Percentiles rank a stretch among this genome's conserved stretches.
Evolutionary conservation across 2,888 invertebrate genomes (phyloP).

Genomic region (Xestia rhomboidea): DNA sequence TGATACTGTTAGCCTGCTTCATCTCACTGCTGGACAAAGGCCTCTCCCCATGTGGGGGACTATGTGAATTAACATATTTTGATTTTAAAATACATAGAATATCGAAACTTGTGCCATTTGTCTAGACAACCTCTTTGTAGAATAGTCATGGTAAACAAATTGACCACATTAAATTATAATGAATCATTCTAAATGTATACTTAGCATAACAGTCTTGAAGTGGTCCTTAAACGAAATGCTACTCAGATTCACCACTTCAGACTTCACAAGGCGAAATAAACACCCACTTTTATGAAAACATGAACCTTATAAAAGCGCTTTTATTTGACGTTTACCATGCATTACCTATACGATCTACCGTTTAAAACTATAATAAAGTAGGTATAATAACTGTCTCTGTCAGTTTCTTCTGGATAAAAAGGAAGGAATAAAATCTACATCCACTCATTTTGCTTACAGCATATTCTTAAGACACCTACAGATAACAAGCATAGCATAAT

Average conservation of each 20-base stretch:
- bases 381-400: not conserved
- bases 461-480: not conserved
- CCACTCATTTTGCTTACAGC: not conserved
- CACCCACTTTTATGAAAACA: too few relatives aligned
- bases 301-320: not conserved
- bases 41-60: not conserved
- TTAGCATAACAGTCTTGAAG: constrained; percentile 16
- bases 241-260: not conserved
- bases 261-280: not conserved
- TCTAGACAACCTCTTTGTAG: not conserved
- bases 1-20: too few relatives aligned
- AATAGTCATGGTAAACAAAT: not conserved
- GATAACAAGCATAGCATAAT: not conserved
- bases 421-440: not conserved
- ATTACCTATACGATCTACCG: too few relatives aligned
- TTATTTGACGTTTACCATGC: too few relatives aligned
- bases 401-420: not conserved
- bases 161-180: not conserved
- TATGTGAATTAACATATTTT: not conserved
- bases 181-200: not conserved
- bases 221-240: constrained; percentile 1
- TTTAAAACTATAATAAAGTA: too few relatives aligned
- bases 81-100: not conserved
- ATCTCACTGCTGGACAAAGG: too few relatives aligned
- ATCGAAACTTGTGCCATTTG: not conserved